Percentiles rank a stretch among this genome's conserved stretches.
Conservation (phyloP, 2,113 vertebrate genomes). For the Pleuronectes platessa region DNA sequence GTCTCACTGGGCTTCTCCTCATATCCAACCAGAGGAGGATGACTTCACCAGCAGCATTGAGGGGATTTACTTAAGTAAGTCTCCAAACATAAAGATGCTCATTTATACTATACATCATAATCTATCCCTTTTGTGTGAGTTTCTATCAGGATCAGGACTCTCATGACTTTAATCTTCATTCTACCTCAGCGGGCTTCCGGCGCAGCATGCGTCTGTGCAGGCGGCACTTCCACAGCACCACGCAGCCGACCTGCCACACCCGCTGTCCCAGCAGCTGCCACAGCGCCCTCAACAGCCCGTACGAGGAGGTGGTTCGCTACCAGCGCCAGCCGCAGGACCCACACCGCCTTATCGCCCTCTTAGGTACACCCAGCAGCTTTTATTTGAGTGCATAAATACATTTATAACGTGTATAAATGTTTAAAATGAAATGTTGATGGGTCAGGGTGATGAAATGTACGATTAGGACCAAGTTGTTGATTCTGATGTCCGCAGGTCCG, state of each 20-base stretch:
- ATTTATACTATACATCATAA: neutral
- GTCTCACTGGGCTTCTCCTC: neutral
- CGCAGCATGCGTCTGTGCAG: constrained; percentile 92
- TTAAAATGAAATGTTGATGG: neutral
- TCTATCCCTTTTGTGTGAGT: neutral
- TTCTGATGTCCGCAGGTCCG: constrained; percentile 82
- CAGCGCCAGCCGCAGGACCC: constrained; percentile 85
- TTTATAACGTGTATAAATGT: too few species aligned
- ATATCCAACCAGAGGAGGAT: constrained; percentile 84
- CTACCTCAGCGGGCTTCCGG: constrained; percentile 89
- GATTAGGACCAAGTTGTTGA: neutral
- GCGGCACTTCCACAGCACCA: constrained; percentile 72
- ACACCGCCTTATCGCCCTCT: constrained; percentile 87
- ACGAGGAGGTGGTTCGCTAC: constrained; percentile 93
- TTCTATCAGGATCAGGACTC: neutral
- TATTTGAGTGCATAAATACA: neutral
- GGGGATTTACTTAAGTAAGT: constrained; percentile 89
- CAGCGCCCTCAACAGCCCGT: constrained; percentile 77
- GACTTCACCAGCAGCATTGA: constrained; percentile 86
- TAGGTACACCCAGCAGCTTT: constrained; percentile 80
- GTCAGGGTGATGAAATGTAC: neutral
- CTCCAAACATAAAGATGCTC: neutral
- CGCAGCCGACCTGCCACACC: constrained; percentile 67
- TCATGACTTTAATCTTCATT: neutral
- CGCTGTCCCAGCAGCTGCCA: constrained; percentile 79